phyloP scores from a whole-genome alignment of 2,797 vertebrate species.

The Galagoides demidoff region DNA sequence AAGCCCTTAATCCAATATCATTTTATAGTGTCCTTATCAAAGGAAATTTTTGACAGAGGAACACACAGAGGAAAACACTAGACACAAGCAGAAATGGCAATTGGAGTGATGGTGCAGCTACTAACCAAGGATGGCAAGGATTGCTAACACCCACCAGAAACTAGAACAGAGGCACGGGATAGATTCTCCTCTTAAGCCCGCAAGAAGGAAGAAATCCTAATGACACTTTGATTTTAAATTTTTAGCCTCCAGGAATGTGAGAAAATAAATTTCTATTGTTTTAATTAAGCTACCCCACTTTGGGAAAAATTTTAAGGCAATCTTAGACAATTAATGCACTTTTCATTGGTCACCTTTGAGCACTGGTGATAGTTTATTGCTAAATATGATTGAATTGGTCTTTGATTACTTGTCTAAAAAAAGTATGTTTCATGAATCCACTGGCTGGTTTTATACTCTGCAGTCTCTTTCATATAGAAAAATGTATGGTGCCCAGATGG shows the following conservation, averaged over 20 bases:
- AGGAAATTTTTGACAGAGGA: neutral
- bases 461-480: neutral
- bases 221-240: neutral
- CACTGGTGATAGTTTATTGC: neutral
- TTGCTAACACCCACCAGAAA: neutral
- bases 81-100: neutral
- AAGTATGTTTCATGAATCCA: neutral
- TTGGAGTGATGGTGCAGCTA: neutral
- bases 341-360: neutral
- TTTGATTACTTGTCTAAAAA: neutral
- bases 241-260: neutral
- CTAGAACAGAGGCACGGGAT: fast-evolving
- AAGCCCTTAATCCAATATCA: neutral
- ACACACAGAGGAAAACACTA: neutral
- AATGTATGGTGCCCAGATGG: neutral
- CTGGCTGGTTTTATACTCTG: neutral
- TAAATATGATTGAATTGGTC: neutral
- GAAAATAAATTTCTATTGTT: neutral
- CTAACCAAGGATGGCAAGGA: neutral
- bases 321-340: neutral
- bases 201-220: neutral
- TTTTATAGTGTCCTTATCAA: neutral
- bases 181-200: neutral
- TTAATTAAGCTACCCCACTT: neutral
- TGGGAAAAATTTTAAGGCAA: neutral